phyloP scores from a whole-genome alignment of 2,888 invertebrate genomes.

The Flexamia atlantica region DNA sequence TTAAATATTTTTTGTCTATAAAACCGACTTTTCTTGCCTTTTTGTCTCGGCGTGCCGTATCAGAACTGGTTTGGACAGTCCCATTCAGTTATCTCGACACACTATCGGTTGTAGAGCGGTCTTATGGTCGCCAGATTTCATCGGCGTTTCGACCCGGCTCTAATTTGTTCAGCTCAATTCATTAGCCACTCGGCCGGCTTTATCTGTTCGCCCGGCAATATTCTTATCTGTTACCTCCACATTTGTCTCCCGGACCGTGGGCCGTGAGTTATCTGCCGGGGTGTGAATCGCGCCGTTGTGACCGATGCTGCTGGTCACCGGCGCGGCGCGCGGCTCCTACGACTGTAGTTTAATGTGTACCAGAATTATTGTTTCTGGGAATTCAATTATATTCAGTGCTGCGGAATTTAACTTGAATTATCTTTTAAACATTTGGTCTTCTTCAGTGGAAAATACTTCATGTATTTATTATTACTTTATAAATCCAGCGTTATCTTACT shows the following conservation, averaged over 20 bases:
- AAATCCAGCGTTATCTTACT: too few species aligned
- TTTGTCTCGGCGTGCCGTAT: constrained; percentile 18
- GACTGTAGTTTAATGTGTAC: too few species aligned
- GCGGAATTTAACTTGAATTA: too few species aligned
- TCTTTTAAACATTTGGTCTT: too few species aligned
- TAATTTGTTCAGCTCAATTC: constrained; percentile 56
- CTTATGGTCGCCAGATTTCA: constrained; percentile 45
- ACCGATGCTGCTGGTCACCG: background rate
- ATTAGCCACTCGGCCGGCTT: constrained; percentile 45
- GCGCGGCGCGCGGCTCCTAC: too few species aligned
- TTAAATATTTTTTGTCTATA: constrained; percentile 59
- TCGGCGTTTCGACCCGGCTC: constrained; percentile 37
- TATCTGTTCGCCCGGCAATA: constrained; percentile 40
- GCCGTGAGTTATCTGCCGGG: background rate
- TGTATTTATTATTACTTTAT: too few species aligned
- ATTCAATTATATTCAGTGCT: too few species aligned
- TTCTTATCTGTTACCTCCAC: constrained; percentile 28
- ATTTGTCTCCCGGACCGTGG: constrained; percentile 32
- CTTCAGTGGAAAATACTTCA: too few species aligned
- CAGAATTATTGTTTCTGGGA: too few species aligned
- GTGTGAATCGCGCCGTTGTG: background rate
- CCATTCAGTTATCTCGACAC: constrained; percentile 53
- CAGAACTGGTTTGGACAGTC: constrained; percentile 54
- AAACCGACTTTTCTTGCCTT: constrained; percentile 44
- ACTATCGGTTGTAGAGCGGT: constrained; percentile 53